Conservation (phyloP, 2,888 invertebrate species). For the Schrankia costaestrigalis region DNA sequence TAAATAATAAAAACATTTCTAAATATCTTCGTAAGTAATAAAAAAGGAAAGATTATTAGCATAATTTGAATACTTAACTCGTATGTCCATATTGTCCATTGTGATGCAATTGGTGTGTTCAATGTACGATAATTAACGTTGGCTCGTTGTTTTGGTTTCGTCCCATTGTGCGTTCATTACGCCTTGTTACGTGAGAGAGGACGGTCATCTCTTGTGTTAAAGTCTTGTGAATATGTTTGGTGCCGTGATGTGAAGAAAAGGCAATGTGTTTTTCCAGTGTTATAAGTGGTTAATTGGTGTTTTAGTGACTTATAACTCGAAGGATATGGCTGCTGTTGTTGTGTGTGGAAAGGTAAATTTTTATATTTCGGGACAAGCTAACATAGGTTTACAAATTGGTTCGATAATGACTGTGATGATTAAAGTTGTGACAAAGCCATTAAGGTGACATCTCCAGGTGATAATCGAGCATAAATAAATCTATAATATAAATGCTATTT, state of each 20-base stretch:
- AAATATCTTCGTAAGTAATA: too few relatives aligned
- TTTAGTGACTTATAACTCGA: slow-evolving; percentile 26
- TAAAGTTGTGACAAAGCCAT: too few relatives aligned
- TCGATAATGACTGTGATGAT: too few relatives aligned
- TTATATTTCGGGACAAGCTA: too few relatives aligned
- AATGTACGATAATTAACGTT: slow-evolving; percentile 38
- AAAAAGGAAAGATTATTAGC: too few relatives aligned
- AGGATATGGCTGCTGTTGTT: slow-evolving; percentile 38
- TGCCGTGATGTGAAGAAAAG: neutral
- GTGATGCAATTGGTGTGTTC: slow-evolving; percentile 34
- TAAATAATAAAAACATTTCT: too few relatives aligned
- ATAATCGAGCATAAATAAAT: too few relatives aligned
- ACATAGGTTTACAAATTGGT: too few relatives aligned
- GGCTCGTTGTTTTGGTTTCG: slow-evolving; percentile 57
- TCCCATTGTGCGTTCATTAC: slow-evolving; percentile 50
- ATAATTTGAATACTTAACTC: slow-evolving; percentile 8
- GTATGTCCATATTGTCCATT: too few relatives aligned
- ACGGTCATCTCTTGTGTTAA: slow-evolving; percentile 19
- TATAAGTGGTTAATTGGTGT: neutral
- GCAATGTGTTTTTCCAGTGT: neutral
- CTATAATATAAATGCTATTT: too few relatives aligned
- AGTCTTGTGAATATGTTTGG: neutral
- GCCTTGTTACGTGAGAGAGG: slow-evolving; percentile 38
- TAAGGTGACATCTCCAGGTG: too few relatives aligned
- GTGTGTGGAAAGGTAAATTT: slow-evolving; percentile 42